These are phyloP conservation scores for Zingel zingel DNA, from an alignment of 2,113 vertebrate species.

Conservation along the genomic window DNA sequence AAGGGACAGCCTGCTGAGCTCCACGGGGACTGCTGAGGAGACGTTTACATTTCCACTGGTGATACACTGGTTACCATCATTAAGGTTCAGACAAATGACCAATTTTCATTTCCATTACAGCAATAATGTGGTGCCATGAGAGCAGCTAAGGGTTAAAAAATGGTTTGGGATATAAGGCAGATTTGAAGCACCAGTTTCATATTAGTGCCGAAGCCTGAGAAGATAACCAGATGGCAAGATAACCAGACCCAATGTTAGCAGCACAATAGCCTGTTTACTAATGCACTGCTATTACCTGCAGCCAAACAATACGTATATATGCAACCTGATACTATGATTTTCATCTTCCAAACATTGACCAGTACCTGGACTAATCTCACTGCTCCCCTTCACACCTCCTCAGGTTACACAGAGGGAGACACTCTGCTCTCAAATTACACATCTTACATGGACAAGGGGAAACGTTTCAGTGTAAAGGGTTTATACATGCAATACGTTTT, in stretches of 20 bases:
- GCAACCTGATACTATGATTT: slow-evolving; percentile 62
- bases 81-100: slow-evolving; percentile 26
- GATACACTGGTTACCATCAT: slow-evolving; percentile 14
- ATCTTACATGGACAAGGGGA: neutral
- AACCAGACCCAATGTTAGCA: slow-evolving; percentile 41
- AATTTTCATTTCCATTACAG: slow-evolving; percentile 37
- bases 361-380: slow-evolving; percentile 41
- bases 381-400: slow-evolving; percentile 43
- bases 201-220: neutral
- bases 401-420: slow-evolving; percentile 41
- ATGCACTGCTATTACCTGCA: slow-evolving; percentile 33
- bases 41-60: slow-evolving; percentile 32
- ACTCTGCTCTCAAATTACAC: slow-evolving; percentile 34
- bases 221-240: slow-evolving; percentile 5
- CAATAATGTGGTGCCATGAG: neutral
- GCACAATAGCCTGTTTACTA: slow-evolving; percentile 54
- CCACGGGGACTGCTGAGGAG: neutral
- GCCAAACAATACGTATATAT: slow-evolving; percentile 48
- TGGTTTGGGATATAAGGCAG: neutral
- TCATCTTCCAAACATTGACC: slow-evolving; percentile 53
- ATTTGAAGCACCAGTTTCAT: neutral
- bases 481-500: no score
- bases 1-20: slow-evolving; percentile 6
- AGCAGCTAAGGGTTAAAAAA: neutral
- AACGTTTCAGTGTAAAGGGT: slow-evolving; percentile 1